phyloP scores from a whole-genome alignment of 2,797 vertebrate genomes.

The Manis javanica region DNA sequence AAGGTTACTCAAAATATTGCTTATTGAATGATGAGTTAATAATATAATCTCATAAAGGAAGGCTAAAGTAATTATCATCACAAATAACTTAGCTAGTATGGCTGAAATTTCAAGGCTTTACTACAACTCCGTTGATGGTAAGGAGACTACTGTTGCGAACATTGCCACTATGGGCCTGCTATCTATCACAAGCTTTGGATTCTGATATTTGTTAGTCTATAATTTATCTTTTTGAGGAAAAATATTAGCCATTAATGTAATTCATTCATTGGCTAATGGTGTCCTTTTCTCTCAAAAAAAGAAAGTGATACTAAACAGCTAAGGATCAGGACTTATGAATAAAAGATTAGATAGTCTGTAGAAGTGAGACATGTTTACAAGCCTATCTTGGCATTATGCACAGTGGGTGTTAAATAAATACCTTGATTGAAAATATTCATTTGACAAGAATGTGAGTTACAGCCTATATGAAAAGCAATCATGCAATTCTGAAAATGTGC shows the following conservation, averaged over 20 bases:
- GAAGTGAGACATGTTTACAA: background rate
- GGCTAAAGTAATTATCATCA: background rate
- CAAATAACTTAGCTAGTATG: background rate
- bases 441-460: background rate
- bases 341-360: background rate
- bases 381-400: background rate
- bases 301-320: background rate
- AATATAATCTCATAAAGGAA: background rate
- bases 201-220: constrained; percentile 5
- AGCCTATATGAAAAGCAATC: background rate
- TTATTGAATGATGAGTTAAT: constrained; percentile 1
- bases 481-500: constrained; percentile 18
- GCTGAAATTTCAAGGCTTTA: background rate
- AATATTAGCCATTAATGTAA: background rate
- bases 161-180: background rate
- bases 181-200: background rate
- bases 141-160: background rate
- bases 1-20: constrained; percentile 23
- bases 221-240: background rate
- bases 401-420: background rate
- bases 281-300: background rate
- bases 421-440: constrained; percentile 12
- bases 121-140: background rate
- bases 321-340: background rate
- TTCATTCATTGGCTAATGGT: background rate